phyloP scores from a whole-genome alignment of 2,797 vertebrate species.

The Scomberomorus guttatus region DNA sequence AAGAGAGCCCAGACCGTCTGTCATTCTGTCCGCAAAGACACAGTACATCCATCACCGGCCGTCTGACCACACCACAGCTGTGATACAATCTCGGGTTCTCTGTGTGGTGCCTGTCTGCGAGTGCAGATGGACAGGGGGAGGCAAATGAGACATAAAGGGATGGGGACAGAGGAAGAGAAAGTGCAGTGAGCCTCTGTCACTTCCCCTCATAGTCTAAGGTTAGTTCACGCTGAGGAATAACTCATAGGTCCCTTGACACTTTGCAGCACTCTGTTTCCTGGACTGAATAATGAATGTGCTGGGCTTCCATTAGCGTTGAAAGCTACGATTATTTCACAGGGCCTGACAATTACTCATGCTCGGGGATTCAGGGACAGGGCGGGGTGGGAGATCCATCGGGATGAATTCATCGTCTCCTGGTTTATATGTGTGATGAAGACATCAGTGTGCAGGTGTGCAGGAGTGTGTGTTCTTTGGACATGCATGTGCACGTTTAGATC shows the following conservation, averaged over 20 bases:
- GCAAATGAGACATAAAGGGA: slow-evolving; percentile 44
- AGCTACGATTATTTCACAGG: slow-evolving; percentile 82
- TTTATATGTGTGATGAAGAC: slow-evolving; percentile 41
- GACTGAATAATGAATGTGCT: slow-evolving; percentile 86
- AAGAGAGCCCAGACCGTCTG: slow-evolving; percentile 67
- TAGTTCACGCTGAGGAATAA: slow-evolving; percentile 77
- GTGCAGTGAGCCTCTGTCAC: slow-evolving; percentile 66
- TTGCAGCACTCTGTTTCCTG: slow-evolving; percentile 81
- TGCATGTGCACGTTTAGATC: slow-evolving; percentile 2
- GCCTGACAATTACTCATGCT: slow-evolving; percentile 80
- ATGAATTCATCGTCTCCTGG: slow-evolving; percentile 53
- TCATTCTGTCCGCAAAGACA: slow-evolving; percentile 75
- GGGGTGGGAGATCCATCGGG: slow-evolving; percentile 45
- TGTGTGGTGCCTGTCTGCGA: slow-evolving; percentile 66
- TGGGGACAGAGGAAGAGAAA: slow-evolving; percentile 63
- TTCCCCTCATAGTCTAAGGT: slow-evolving; percentile 63
- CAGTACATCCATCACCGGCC: slow-evolving; percentile 59
- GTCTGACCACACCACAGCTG: slow-evolving; percentile 78
- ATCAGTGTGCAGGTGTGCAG: slow-evolving; percentile 5
- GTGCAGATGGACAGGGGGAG: slow-evolving; percentile 58
- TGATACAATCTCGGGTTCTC: slow-evolving; percentile 66
- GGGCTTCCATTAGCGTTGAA: slow-evolving; percentile 85
- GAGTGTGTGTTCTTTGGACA: slow-evolving; percentile 20
- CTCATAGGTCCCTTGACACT: slow-evolving; percentile 79
- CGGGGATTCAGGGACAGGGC: slow-evolving; percentile 58